Percentiles rank a stretch among this genome's conserved stretches.
Evolutionary conservation across 2,888 invertebrate species (phyloP).

Genomic region (Agriopis marginaria): DNA sequence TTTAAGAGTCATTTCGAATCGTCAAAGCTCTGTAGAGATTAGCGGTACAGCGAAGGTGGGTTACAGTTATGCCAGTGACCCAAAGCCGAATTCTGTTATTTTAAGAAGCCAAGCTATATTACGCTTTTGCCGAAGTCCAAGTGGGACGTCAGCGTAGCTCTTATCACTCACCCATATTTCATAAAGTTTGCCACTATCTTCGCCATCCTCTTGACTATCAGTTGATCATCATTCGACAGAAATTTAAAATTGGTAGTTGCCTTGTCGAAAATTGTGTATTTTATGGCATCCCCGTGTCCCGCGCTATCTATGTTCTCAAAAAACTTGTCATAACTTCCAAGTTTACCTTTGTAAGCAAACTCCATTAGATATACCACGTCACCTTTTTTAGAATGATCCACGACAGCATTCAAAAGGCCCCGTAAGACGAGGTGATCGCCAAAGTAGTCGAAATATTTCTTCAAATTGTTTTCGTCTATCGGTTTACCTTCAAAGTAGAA

Average conservation of each 20-base stretch:
- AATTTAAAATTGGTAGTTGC: conserved; percentile 15
- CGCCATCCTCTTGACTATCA: conserved; percentile 48
- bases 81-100: not conserved
- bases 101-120: too few relatives aligned
- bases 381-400: conserved; percentile 42
- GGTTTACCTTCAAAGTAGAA: conserved; percentile 54
- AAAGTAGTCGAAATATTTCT: conserved; percentile 53
- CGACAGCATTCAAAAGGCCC: conserved; percentile 49
- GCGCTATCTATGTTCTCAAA: conserved; percentile 47
- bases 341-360: conserved; percentile 53
- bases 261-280: conserved; percentile 50
- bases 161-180: conserved; percentile 53
- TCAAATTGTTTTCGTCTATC: conserved; percentile 44
- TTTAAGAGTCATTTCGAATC: too few relatives aligned
- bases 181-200: conserved; percentile 53
- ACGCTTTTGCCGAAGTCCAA: too few relatives aligned
- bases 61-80: too few relatives aligned
- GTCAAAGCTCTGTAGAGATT: too few relatives aligned
- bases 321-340: conserved; percentile 48
- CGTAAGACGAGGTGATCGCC: conserved; percentile 52
- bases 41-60: too few relatives aligned
- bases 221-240: conserved; percentile 37
- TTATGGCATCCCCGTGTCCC: conserved; percentile 55
- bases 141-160: too few relatives aligned
- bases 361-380: conserved; percentile 56